Conservation (phyloP, 2,888 invertebrate genomes). For the Calliphora vomitoria region DNA sequence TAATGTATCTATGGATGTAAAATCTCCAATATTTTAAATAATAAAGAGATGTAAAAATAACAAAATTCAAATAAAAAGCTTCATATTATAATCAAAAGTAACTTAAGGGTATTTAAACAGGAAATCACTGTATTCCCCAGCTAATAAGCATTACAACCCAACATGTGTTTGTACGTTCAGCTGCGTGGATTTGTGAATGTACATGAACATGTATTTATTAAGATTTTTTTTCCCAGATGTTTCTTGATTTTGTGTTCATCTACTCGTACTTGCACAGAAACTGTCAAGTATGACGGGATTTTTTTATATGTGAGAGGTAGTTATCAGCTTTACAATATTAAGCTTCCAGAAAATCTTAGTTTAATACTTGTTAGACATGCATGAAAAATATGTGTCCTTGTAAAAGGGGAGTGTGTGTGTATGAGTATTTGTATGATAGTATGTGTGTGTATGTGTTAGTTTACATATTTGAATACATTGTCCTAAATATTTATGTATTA, state of each 20-base stretch:
- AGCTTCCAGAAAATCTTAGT: conserved; percentile 47
- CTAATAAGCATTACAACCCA: not conserved
- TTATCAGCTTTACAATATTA: conserved; percentile 46
- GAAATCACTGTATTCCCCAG: conserved; percentile 4
- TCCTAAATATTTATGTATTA: conserved; percentile 10
- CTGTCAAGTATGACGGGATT: conserved; percentile 29
- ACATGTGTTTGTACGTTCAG: not conserved
- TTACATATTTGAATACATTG: not conserved
- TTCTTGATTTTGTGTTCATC: not conserved
- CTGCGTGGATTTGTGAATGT: not conserved
- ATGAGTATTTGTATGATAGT: not conserved
- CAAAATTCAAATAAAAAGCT: too few species aligned
- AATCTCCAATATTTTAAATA: too few species aligned
- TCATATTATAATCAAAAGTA: not conserved
- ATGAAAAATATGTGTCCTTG: conserved; percentile 34
- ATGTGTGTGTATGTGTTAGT: not conserved
- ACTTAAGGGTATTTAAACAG: not conserved
- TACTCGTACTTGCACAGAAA: not conserved
- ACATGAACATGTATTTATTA: not conserved
- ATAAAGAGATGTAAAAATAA: too few species aligned
- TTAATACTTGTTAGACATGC: conserved; percentile 61
- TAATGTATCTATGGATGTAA: too few species aligned
- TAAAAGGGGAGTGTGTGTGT: not conserved
- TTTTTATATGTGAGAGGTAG: conserved; percentile 21
- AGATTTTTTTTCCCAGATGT: not conserved